A percentile compares a stretch with the other conserved stretches of the same genome.
Conservation (phyloP, 2,113 vertebrate genomes). For the Saguinus imperator region DNA sequence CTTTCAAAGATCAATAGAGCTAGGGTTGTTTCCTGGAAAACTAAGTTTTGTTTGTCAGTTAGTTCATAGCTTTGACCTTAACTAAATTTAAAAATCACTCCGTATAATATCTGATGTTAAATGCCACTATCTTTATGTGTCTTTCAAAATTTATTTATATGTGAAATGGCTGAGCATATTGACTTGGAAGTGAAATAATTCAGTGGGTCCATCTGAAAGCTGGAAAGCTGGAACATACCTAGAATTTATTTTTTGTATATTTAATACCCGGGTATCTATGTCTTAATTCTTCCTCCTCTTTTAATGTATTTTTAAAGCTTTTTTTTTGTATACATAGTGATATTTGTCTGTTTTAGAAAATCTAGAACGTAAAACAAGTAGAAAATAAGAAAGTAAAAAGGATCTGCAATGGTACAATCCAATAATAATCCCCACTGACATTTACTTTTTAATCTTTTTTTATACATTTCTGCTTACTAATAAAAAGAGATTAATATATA, state of each 20-base stretch:
- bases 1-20: neutral
- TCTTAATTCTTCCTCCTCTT: neutral
- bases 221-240: neutral
- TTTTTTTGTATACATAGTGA: neutral
- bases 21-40: neutral
- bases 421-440: neutral
- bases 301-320: neutral
- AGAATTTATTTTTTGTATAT: neutral
- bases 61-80: neutral
- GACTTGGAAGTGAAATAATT: neutral
- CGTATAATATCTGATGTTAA: neutral
- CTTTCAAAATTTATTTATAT: neutral
- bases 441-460: neutral
- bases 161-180: neutral
- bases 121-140: neutral
- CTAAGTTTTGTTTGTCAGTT: neutral
- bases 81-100: neutral
- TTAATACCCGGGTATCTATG: neutral
- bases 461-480: neutral
- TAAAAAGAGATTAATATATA: neutral
- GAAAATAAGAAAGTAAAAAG: neutral
- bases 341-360: neutral
- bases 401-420: neutral
- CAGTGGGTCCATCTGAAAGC: neutral
- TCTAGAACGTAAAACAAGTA: neutral